phyloP scores from a whole-genome alignment of 2,113 vertebrate genomes.

The Chascanopsetta lugubris region DNA sequence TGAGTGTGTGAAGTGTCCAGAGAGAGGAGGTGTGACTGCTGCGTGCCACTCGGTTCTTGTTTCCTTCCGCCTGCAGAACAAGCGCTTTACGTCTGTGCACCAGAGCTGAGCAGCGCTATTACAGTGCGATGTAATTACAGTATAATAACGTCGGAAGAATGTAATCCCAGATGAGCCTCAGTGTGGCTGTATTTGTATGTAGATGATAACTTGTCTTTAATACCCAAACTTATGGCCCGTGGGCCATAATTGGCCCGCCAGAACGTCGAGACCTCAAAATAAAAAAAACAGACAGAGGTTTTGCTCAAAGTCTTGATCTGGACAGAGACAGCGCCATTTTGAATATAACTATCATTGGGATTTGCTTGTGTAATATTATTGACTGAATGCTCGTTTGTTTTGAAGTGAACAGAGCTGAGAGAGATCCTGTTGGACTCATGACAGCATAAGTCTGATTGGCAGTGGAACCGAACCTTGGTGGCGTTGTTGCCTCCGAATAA shows the following conservation, averaged over 20 bases:
- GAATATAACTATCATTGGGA: neutral
- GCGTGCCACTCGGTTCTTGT: constrained; percentile 26
- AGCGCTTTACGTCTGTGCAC: constrained; percentile 9
- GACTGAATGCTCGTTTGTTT: constrained; percentile 4
- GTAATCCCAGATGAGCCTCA: no score
- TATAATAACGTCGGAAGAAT: no score
- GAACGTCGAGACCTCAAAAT: no score
- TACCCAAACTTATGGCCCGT: no score
- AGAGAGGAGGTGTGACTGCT: constrained; percentile 45
- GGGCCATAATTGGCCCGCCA: no score
- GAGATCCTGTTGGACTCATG: neutral
- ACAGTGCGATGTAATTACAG: neutral
- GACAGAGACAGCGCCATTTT: neutral
- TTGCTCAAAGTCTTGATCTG: neutral
- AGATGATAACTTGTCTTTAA: no score
- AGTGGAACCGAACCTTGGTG: no score
- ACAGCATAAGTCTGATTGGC: no score
- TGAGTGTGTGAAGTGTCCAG: constrained; percentile 13
- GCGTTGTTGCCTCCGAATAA: constrained; percentile 3
- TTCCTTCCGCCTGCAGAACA: constrained; percentile 46
- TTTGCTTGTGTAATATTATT: neutral
- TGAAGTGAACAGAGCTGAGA: neutral
- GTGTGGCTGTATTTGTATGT: no score
- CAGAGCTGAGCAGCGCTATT: neutral
- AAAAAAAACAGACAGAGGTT: no score